phyloP scores from a whole-genome alignment of 53 echinoderm and acorn worm species.

The Luidia sarsii region DNA sequence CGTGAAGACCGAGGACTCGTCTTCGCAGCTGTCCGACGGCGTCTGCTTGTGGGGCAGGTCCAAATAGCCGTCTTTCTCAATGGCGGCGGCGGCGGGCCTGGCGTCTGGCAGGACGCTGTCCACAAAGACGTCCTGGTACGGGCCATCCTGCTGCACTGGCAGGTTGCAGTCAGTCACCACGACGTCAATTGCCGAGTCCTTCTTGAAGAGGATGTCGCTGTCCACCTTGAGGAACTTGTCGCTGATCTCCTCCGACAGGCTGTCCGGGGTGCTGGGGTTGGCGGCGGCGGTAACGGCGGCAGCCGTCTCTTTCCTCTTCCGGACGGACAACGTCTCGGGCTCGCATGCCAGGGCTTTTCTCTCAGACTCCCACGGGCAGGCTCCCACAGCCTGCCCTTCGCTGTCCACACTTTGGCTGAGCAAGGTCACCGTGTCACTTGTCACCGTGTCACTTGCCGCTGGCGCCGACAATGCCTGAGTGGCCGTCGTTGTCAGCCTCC shows the following conservation, averaged over 20 bases:
- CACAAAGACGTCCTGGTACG: constrained; percentile 21
- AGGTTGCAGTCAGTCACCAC: constrained; percentile 38
- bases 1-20: constrained; percentile 63
- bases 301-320: not conserved
- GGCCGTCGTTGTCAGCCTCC: constrained; percentile 8
- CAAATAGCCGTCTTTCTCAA: constrained; percentile 1
- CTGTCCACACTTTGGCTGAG: constrained; percentile 29
- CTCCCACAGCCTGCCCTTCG: not conserved
- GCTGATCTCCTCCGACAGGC: constrained; percentile 44
- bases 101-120: constrained; percentile 25
- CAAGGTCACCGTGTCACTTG: constrained; percentile 19
- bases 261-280: constrained; percentile 47
- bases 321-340: not conserved
- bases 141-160: not conserved
- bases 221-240: constrained; percentile 82
- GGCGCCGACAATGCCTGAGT: not conserved
- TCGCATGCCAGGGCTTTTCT: constrained; percentile 4
- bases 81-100: not conserved
- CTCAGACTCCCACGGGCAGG: not conserved
- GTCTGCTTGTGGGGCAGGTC: constrained; percentile 45
- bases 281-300: not conserved
- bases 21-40: constrained; percentile 58
- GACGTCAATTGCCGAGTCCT: constrained; percentile 53
- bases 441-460: too few species aligned
- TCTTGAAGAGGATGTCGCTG: constrained; percentile 80